phyloP scores from a whole-genome alignment of 2,113 vertebrate species.

The Platichthys flesus region DNA sequence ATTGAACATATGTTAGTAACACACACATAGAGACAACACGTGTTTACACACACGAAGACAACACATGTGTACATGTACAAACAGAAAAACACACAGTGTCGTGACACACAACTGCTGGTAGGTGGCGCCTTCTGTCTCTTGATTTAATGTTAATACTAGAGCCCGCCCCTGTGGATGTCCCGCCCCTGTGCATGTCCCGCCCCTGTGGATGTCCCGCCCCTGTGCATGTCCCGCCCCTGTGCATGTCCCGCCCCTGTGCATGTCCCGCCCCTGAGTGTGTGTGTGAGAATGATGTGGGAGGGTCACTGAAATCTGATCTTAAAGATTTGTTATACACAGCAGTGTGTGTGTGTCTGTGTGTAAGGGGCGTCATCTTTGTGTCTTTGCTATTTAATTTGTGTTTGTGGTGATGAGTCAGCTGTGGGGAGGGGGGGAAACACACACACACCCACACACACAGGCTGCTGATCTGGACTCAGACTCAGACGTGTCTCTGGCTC shows the following conservation, averaged over 20 bases:
- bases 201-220: constrained; percentile 18
- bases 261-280: constrained; percentile 7
- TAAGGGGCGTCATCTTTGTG: not conserved
- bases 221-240: constrained; percentile 18
- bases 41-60: not conserved
- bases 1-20: not conserved
- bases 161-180: constrained; percentile 13
- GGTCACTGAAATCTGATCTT: constrained; percentile 46
- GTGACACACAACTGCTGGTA: constrained; percentile 32
- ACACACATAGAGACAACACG: not conserved
- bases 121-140: constrained; percentile 53
- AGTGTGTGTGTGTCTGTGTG: not conserved
- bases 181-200: constrained; percentile 26
- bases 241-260: not conserved
- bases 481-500: no score
- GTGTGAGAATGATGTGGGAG: constrained; percentile 26
- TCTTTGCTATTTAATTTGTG: no score
- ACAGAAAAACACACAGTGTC: constrained; percentile 15
- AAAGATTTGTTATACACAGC: constrained; percentile 1
- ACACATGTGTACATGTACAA: no score
- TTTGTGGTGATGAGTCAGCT: no score
- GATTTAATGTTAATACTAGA: not conserved
- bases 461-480: no score
- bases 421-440: no score
- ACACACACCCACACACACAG: no score